Evolutionary conservation across 2,888 invertebrate species (phyloP), one percentile per base, ranked within the genome.

Genomic region (Zelleria hepariella): DNA sequence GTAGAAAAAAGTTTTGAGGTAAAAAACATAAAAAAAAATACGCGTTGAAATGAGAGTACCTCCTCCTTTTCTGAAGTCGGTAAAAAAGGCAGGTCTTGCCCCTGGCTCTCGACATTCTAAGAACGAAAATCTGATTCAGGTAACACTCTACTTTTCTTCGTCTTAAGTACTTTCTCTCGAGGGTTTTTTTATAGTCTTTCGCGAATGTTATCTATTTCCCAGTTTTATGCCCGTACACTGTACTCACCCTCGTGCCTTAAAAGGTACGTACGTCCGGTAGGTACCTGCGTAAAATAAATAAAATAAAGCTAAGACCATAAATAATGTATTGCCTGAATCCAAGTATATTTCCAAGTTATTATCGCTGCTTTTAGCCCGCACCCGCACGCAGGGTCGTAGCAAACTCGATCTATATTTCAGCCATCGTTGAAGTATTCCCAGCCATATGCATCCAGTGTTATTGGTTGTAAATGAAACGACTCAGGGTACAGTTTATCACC

Each of bases 401-500:
- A n/a, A 21, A 51, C 20, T n/a, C 24, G 24, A 21, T 23, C 32
- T 27, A 56, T 57, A 57, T 24, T 57, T 57, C 24, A 57, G 47
- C 20, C 32, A 49, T 20, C 47, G 57, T 57, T 57, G 42, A 58
- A 53, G 20, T 42, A 23, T 21, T 10, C 53, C 51, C 27, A 21
- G 27, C 59, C 48, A 56, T 54, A 59, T 58, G 59, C 57, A 64
- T 64, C 65, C 65, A 64, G 64, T 68, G 66, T 66, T 70, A 69
- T 69, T 69, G 71, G 67, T 67, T 70, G 69, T 75, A 74, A 74
- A 74, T 65, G 70, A 72, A 71, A 67, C 64, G 64, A 64, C 60
- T 65, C 68, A 72, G 64, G 51, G 65, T 61, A 56, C 70, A 75
- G 67, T 79, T 75, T 77, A 78, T 79, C 76, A 77, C 71, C 68